Evolutionary conservation across 2,113 vertebrate genomes (phyloP).

Genomic region (Vanacampus margaritifer): DNA sequence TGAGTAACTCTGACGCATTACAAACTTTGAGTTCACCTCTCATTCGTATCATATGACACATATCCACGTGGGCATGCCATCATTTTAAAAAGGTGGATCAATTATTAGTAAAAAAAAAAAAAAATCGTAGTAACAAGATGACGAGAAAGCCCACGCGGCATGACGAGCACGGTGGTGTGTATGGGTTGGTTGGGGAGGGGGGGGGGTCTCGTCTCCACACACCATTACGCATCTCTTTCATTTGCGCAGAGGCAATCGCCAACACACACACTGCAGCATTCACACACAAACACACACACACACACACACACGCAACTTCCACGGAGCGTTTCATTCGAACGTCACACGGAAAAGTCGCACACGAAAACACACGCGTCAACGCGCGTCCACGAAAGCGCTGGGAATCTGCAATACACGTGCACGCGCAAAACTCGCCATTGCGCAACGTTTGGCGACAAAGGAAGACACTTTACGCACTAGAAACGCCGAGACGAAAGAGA

Average conservation of each 20-base stretch:
- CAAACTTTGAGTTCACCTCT: background rate
- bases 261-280: background rate
- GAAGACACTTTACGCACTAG: conserved; percentile 3
- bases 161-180: background rate
- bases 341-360: background rate
- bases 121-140: background rate
- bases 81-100: background rate
- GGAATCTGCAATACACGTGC: background rate
- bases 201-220: background rate
- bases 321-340: background rate
- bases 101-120: background rate
- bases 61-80: background rate
- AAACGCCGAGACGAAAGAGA: background rate
- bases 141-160: background rate
- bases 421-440: background rate
- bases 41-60: background rate
- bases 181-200: background rate
- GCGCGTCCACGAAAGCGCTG: background rate
- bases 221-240: background rate
- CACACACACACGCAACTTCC: background rate
- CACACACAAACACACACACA: background rate
- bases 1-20: background rate
- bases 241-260: conserved; percentile 5
- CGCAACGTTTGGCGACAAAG: conserved; percentile 15
- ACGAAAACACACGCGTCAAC: background rate